Evolutionary conservation across 2,113 vertebrate species (phyloP), one percentile per base, ranked within the genome.

Genomic region (Gadus macrocephalus): DNA sequence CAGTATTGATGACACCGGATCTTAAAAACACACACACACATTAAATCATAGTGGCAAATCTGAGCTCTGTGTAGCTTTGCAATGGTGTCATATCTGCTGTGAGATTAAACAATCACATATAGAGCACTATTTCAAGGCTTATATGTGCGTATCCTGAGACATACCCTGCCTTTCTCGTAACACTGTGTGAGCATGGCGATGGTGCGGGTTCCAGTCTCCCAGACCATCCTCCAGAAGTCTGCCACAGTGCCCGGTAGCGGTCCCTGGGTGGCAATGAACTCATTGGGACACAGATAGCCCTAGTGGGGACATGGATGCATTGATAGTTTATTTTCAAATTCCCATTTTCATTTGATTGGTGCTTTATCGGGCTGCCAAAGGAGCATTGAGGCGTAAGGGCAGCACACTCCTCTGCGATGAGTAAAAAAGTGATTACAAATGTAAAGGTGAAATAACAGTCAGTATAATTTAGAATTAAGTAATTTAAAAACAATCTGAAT

Each of bases 181-280:
- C 96, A 98, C 22, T 98, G 96, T 11, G 97, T 96, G 72, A 99
- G 92, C 97, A 98, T 99, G 70, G 95, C 95, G 55, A 99, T 91
- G 62, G 95, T 97, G 91, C 93, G 95, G 1, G 95, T 93, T 86
- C 95, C 93, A 0, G 97, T 98, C 87, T 99, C 97, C 97, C 96
- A 98, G 55, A 99, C 95, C 97, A 99, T 98, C 88, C 97, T 95
- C 97, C 97, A 98, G 81, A 98, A 99, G 87, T 98, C 97, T 0
- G 95, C 97, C 79, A 99, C 97, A 0, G 97, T 99, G 83, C 96
- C 95, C 58, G 97, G 95, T 73, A 99, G 90, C 11, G 97, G 97
- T 31, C 97, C 97, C 89, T 99, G 97, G 66, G 96, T 98, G 72
- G 97, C 97, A 77, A 99, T 98, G 86, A 98, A 98, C 89, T 98